Conservation (phyloP, 2,113 vertebrate species). For the Peromyscus maniculatus region DNA sequence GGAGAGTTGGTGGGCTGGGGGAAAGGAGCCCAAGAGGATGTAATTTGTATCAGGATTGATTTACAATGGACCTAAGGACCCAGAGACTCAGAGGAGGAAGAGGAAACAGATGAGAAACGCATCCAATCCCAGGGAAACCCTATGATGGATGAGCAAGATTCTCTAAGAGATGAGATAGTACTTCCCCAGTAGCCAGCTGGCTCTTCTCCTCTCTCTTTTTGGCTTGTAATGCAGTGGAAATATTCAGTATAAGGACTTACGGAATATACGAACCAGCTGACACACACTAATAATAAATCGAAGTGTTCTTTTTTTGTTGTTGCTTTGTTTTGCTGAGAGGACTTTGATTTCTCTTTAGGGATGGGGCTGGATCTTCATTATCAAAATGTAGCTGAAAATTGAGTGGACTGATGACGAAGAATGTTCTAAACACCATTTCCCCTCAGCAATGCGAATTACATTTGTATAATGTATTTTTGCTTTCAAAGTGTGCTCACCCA, state of each 20-base stretch:
- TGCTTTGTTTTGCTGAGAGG: slow-evolving; percentile 12
- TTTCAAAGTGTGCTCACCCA: slow-evolving; percentile 49
- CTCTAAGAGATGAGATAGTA: slow-evolving; percentile 56
- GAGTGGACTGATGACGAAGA: slow-evolving; percentile 25
- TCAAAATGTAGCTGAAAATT: slow-evolving; percentile 50
- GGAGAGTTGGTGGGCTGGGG: not conserved
- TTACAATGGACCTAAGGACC: slow-evolving; percentile 58
- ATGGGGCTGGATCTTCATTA: slow-evolving; percentile 16
- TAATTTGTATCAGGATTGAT: not conserved
- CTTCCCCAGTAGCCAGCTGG: slow-evolving; percentile 45
- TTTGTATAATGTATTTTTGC: slow-evolving; percentile 39
- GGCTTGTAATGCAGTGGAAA: not conserved
- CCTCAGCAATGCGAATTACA: slow-evolving; percentile 45
- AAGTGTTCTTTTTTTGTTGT: not conserved
- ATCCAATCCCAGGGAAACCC: slow-evolving; percentile 26
- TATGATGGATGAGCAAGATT: slow-evolving; percentile 60
- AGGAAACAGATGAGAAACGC: slow-evolving; percentile 52
- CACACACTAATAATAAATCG: not conserved
- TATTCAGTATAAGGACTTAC: slow-evolving; percentile 53
- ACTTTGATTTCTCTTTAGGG: slow-evolving; percentile 54
- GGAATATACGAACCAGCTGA: slow-evolving; percentile 39
- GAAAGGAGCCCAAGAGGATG: slow-evolving; percentile 1
- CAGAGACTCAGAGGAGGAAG: not conserved
- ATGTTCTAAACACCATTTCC: slow-evolving; percentile 7
- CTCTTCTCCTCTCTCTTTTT: slow-evolving; percentile 60